phyloP scores from a whole-genome alignment of 2,113 vertebrate genomes.

The Zingel zingel region DNA sequence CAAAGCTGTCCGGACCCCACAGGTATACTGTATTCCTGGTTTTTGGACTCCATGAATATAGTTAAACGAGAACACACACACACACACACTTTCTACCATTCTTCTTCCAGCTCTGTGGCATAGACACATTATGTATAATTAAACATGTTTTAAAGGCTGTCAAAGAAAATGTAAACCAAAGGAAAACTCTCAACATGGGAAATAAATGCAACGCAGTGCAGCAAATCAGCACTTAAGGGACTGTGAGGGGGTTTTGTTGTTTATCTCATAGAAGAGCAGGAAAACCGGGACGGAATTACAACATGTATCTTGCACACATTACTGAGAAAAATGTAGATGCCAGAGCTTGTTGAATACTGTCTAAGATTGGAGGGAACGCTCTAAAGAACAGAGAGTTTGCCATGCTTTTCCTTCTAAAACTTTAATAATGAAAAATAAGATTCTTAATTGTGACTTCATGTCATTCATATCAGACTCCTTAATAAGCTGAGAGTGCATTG shows the following conservation, averaged over 20 bases:
- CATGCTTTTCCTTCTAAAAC: not conserved
- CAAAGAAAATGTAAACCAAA: slow-evolving; percentile 40
- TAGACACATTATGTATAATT: slow-evolving; percentile 38
- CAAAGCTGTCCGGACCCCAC: too few relatives aligned
- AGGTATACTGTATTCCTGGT: too few relatives aligned
- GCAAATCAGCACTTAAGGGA: slow-evolving; percentile 38
- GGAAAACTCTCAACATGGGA: slow-evolving; percentile 37
- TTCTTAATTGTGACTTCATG: not conserved
- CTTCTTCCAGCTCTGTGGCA: slow-evolving; percentile 20
- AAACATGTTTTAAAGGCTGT: slow-evolving; percentile 41
- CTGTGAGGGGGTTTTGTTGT: slow-evolving; percentile 9
- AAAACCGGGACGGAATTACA: slow-evolving; percentile 26
- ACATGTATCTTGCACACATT: slow-evolving; percentile 16
- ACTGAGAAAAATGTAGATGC: not conserved
- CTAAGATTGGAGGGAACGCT: not conserved
- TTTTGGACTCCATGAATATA: too few relatives aligned
- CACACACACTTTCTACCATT: slow-evolving; percentile 23
- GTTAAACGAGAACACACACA: not conserved
- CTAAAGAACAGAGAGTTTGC: not conserved
- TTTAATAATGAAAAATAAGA: not conserved
- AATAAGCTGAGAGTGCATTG: not conserved
- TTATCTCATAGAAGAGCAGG: slow-evolving; percentile 30
- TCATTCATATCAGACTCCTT: not conserved
- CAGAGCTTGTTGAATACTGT: not conserved
- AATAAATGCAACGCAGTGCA: slow-evolving; percentile 35